Base-by-base conservation (phyloP, 2,113 vertebrate species). In the Andinoacara biseriatus region DNA sequence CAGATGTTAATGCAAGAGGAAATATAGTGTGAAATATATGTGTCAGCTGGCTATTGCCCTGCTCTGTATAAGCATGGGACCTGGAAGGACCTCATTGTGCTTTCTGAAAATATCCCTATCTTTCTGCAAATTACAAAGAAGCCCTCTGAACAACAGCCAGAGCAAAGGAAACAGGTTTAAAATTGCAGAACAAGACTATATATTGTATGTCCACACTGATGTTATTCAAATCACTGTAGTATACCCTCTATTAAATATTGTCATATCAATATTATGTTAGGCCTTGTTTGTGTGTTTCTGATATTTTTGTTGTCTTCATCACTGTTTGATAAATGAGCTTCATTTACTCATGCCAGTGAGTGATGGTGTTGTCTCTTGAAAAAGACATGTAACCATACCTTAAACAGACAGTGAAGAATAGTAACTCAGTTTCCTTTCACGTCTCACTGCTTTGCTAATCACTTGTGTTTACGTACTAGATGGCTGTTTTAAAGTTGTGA, bases 241-340 rank as follows among this genome's bases (percentile, higher is more conserved):
- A 18, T 29, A 43, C 5, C 43, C 49, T 3, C 17, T 2, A 17
- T 26, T 33, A 75, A 74, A 76, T 72, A 40, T 20, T 60, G n/a
- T 58, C 17, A 56, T 14, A 20, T 0, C 1, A 7, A 76, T 18
- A 5, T 77, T 7, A 49, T 14, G 8, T 24, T 52, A 56, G 15
- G 7, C 54, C 46, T 59, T 46, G 15, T 29, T 74, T 10, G 15
- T 82, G 20, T n/a, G 20, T 52, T 75, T 57, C 22, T 43, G 22
- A 58, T 38, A 2, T 40, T 22, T 29, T 80, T 29, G 8, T 10
- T 24, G 29, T 2, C 4, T 60, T 63, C 14, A 49, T 76, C 38
- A 17, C 60, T n/a, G 56, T 69, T 58, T 88, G 80, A 85, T 69
- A 54, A 67, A 88, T 85, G 86, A 58, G 29, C 74, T 72, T 65